These are phyloP conservation scores for Pseudolycoriella hygida DNA, from an alignment of 2,888 invertebrate species.

Conservation along the genomic window DNA sequence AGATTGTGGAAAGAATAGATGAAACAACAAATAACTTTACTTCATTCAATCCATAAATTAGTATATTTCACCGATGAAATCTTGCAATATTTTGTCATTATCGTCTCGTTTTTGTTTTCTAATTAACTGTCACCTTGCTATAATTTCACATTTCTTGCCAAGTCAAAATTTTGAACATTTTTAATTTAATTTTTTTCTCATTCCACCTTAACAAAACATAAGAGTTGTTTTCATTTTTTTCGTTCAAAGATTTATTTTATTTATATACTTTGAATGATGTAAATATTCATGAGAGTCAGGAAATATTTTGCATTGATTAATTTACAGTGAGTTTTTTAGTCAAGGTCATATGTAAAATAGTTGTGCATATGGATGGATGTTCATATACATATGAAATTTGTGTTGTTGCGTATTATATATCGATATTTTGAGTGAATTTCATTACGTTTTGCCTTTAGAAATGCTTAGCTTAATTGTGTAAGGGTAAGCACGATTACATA, in stretches of 20 bases:
- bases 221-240: too few species aligned
- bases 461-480: too few species aligned
- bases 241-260: not conserved
- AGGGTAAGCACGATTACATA: too few species aligned
- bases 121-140: not conserved
- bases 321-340: slow-evolving; percentile 13
- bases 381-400: not conserved
- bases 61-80: too few species aligned
- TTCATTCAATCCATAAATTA: too few species aligned
- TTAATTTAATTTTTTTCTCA: not conserved
- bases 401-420: too few species aligned
- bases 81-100: too few species aligned
- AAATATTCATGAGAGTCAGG: slow-evolving; percentile 14
- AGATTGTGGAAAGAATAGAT: too few species aligned
- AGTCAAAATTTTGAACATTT: not conserved
- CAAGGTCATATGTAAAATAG: slow-evolving; percentile 15
- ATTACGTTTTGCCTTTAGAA: too few species aligned
- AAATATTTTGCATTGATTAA: slow-evolving; percentile 15
- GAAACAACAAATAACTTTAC: too few species aligned
- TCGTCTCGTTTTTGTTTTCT: too few species aligned
- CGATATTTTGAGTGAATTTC: too few species aligned
- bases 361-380: not conserved
- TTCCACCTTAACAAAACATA: not conserved
- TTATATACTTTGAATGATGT: slow-evolving; percentile 8
- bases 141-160: not conserved